Evolutionary conservation across 2,888 invertebrate genomes (phyloP).

Genomic region (Drosophila prostipennis): DNA sequence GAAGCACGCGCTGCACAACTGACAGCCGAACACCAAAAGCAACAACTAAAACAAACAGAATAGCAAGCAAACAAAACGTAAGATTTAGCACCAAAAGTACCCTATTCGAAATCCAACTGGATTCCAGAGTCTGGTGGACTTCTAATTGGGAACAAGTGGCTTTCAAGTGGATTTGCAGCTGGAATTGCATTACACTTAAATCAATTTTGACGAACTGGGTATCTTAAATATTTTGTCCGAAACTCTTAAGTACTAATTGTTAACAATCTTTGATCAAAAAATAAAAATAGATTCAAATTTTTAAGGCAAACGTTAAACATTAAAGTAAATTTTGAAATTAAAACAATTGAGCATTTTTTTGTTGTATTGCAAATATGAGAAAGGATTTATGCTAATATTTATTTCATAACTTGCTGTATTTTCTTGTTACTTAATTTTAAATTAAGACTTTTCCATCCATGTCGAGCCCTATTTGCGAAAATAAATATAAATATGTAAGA

Average conservation of each 20-base stretch:
- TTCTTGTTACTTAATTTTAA: not conserved
- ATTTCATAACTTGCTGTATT: not conserved
- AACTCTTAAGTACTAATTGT: not conserved
- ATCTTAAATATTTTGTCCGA: conserved; percentile 5
- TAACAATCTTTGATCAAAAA: not conserved
- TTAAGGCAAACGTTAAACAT: not conserved
- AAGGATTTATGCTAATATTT: not conserved
- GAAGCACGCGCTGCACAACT: conserved; percentile 77
- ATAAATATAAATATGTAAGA: not conserved
- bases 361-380: not conserved
- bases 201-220: no score
- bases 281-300: not conserved
- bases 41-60: conserved; percentile 41
- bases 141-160: not conserved
- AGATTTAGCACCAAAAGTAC: conserved; percentile 9
- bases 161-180: conserved; percentile 7
- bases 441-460: not conserved
- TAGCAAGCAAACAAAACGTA: not conserved
- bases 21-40: conserved; percentile 55
- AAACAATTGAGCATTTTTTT: not conserved
- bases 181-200: not conserved
- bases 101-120: conserved; percentile 20
- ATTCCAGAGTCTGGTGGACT: conserved; percentile 1
- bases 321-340: no score
- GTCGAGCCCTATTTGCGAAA: no score